Conservation (phyloP, 37 sponge, comb jelly and placozoan genomes). For the Aphrocallistes beatrix region DNA sequence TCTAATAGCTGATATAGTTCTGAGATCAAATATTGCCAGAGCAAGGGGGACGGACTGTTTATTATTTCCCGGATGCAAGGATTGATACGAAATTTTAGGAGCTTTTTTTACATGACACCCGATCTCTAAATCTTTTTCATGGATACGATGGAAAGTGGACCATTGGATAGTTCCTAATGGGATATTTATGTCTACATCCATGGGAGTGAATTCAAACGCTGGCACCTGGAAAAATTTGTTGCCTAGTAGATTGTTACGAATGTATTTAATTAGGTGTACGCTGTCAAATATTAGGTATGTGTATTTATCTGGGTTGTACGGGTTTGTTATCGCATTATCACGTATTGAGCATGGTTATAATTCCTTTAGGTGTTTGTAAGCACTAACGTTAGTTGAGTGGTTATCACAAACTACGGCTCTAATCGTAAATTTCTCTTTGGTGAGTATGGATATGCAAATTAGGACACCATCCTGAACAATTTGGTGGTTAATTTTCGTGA, state of each 20-base stretch:
- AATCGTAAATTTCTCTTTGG: not conserved
- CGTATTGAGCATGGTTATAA: not conserved
- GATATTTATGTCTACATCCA: not conserved
- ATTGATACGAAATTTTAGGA: not conserved
- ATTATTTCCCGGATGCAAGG: not conserved
- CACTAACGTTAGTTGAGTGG: conserved; percentile 5
- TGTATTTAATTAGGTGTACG: not conserved
- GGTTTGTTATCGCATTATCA: not conserved
- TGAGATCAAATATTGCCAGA: not conserved
- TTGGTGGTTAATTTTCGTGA: not conserved
- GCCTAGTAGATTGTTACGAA: not conserved
- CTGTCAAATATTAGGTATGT: not conserved
- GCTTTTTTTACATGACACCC: not conserved
- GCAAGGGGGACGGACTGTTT: not conserved
- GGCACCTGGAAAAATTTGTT: not conserved
- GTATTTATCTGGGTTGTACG: not conserved
- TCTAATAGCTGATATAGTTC: not conserved
- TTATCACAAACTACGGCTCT: not conserved
- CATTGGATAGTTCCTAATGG: not conserved
- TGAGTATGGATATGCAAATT: conserved; percentile 4
- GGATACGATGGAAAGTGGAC: not conserved
- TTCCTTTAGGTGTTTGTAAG: not conserved
- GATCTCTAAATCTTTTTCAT: not conserved
- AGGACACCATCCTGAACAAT: conserved; percentile 13
- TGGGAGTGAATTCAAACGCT: not conserved